Base-by-base conservation (phyloP, 2,113 vertebrate genomes). In the Xerus inauris region DNA sequence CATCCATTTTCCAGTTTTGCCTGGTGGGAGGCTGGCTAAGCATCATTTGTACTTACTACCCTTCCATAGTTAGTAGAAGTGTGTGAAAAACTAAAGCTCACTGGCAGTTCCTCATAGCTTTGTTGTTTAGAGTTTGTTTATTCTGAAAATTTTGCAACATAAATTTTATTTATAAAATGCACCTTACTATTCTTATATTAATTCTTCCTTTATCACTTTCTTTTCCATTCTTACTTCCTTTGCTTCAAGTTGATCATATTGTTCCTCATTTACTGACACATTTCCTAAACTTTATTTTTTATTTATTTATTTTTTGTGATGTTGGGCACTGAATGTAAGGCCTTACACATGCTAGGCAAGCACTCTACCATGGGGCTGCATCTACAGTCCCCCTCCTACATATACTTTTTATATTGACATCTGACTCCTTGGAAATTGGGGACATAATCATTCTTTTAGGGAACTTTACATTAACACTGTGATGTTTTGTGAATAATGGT, bases 81-180 rank as follows among this genome's bases (percentile, higher is more conserved):
- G 8, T 7, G 6, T 38, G 28, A 82, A 38, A 64, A 79, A 76
- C 24, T 51, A 8, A 35, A 76, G 69, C 20, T 49, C 42, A 42
- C 9, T 26, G 38, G 9, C 10, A 72, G 7, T 16, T 14, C 26
- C 59, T 81, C 22, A 40, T 14, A 94, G 14, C 20, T 49, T 71
- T n/a, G 4, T 9, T 72, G n/a, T 24, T 84, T 24, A 94, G 57
- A 75, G n/a, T n/a, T 84, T 42, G 35, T 90, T 89, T 84, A 76
- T 89, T 92, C 17, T 94, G 32, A 89, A 89, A 32, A 89, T 62
- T 82, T 88, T 92, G 14, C 45, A 49, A 76, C 54, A 28, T 13
- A 42, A 59, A 42, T 89, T 91, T 93, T 89, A 73, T 65, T 76
- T 94, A 73, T 82, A 89, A 89, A 89, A 67, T 86, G 6, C 7